These are phyloP conservation scores for Dasyornis broadbenti DNA, from an alignment of 2,113 vertebrate genomes.

Conservation along the genomic window DNA sequence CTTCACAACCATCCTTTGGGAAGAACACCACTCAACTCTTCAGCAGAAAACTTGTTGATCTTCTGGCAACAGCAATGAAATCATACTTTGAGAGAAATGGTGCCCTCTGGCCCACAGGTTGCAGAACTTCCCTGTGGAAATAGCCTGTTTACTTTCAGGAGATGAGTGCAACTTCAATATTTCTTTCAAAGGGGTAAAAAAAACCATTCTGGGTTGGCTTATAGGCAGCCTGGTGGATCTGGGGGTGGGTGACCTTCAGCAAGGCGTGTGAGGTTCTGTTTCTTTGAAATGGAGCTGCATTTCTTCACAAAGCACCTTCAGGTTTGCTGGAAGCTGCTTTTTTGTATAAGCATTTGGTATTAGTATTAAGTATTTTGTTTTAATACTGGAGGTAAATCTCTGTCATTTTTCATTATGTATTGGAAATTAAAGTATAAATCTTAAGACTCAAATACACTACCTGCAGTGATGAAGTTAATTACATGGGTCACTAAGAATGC, in stretches of 20 bases:
- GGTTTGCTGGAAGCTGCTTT: not conserved
- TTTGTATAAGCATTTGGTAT: not conserved
- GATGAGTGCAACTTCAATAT: not conserved
- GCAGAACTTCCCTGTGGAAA: not conserved
- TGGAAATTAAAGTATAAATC: not conserved
- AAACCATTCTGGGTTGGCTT: not conserved
- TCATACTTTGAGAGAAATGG: not conserved
- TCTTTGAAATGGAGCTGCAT: not conserved
- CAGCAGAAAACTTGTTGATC: not conserved
- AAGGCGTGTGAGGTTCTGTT: not conserved
- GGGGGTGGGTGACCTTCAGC: not conserved
- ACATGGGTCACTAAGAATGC: not conserved
- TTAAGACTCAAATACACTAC: not conserved
- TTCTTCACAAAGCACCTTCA: not conserved
- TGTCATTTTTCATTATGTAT: not conserved
- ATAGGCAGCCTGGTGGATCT: not conserved
- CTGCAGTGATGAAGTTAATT: not conserved
- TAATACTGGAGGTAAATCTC: not conserved
- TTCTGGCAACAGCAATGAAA: not conserved
- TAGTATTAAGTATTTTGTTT: not conserved
- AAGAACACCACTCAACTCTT: not conserved
- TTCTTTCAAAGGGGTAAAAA: not conserved
- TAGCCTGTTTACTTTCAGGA: not conserved
- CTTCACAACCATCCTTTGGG: not conserved
- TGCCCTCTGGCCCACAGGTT: not conserved